Evolutionary conservation across 2,113 vertebrate species (phyloP).

Genomic region (Indri indri): DNA sequence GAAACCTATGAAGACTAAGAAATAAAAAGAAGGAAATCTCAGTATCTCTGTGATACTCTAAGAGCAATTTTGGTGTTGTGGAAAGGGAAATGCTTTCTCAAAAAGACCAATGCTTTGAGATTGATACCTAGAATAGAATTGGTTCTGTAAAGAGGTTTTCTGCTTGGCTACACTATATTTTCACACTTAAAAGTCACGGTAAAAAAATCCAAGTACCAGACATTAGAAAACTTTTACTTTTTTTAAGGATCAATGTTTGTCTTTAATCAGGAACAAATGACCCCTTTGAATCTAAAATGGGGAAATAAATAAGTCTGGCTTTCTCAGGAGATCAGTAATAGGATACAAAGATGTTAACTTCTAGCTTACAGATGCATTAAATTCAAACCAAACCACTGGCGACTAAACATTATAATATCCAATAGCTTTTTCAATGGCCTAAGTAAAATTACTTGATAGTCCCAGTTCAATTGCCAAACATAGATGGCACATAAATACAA

Average conservation of each 20-base stretch:
- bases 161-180: conserved; percentile 47
- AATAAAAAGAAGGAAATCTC: neutral
- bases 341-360: conserved; percentile 53
- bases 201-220: neutral
- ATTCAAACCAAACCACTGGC: conserved; percentile 44
- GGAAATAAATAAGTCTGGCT: conserved; percentile 58
- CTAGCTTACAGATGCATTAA: conserved; percentile 43
- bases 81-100: conserved; percentile 14
- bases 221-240: neutral
- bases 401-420: conserved; percentile 50
- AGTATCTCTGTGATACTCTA: neutral
- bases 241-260: conserved; percentile 55
- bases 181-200: neutral
- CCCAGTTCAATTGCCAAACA: conserved; percentile 41
- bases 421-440: conserved; percentile 46
- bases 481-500: conserved; percentile 41
- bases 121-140: conserved; percentile 24
- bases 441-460: conserved; percentile 65
- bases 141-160: conserved; percentile 25
- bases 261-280: conserved; percentile 67
- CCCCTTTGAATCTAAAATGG: conserved; percentile 56
- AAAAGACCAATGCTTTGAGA: neutral
- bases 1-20: neutral
- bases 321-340: conserved; percentile 57
- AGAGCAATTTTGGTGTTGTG: neutral